phyloP scores from a whole-genome alignment of 1,140 invertebrate genomes.

The Neodiprion pinetum region DNA sequence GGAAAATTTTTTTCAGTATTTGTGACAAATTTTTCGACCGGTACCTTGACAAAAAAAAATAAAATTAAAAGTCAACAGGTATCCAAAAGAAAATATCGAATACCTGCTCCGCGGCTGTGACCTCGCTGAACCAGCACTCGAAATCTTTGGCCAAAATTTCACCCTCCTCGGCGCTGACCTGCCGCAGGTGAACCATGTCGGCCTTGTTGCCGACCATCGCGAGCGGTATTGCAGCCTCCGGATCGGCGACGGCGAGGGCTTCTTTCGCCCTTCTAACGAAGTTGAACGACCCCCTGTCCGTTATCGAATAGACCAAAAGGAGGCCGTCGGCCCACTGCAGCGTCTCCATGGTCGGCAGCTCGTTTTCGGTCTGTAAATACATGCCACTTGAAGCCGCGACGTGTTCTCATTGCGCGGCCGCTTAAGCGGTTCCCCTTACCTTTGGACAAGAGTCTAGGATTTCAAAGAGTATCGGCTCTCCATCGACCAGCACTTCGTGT shows the following conservation, averaged over 20 bases:
- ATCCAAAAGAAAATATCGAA: no score
- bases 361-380: conserved; percentile 66
- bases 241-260: conserved; percentile 66
- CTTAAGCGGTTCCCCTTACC: conserved; percentile 60
- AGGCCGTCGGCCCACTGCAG: conserved; percentile 90
- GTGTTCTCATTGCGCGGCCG: not conserved
- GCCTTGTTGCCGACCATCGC: conserved; percentile 88
- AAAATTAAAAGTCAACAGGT: no score
- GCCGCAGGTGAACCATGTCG: conserved; percentile 90
- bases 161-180: conserved; percentile 88
- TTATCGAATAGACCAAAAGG: conserved; percentile 90
- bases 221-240: conserved; percentile 74
- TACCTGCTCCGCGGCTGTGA: conserved; percentile 88
- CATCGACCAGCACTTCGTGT: conserved; percentile 88
- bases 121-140: conserved; percentile 87
- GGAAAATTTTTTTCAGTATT: no score
- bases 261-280: conserved; percentile 80
- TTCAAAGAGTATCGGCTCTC: conserved; percentile 89
- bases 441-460: conserved; percentile 92
- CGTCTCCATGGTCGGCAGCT: conserved; percentile 77
- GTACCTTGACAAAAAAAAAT: no score
- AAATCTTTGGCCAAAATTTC: conserved; percentile 87
- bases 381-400: conserved; percentile 17
- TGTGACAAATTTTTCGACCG: no score
- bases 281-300: conserved; percentile 85